Evolutionary conservation across 2,113 vertebrate species (phyloP).

Genomic region (Myrmophylax atrothorax): DNA sequence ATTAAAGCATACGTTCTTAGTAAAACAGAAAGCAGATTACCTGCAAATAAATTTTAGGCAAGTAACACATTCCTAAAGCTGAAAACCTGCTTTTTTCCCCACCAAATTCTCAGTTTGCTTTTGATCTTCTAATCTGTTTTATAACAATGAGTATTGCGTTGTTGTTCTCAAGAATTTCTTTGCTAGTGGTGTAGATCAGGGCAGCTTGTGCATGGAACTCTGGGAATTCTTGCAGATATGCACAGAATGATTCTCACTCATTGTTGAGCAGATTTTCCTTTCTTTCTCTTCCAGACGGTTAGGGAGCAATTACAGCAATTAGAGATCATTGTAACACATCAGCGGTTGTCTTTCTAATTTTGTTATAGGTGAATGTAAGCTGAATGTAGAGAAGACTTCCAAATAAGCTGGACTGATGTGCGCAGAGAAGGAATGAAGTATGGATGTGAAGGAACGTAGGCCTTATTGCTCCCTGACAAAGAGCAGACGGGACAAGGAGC

Average conservation of each 20-base stretch:
- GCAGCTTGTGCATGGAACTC: background rate
- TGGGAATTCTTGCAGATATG: background rate
- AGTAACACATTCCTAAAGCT: background rate
- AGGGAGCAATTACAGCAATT: slow-evolving; percentile 11
- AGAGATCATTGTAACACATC: slow-evolving; percentile 22
- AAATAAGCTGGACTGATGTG: slow-evolving; percentile 72
- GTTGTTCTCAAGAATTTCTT: background rate
- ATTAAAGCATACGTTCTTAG: background rate
- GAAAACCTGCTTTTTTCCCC: background rate
- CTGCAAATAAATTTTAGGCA: background rate
- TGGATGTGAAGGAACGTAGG: slow-evolving; percentile 98
- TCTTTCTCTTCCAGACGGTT: background rate
- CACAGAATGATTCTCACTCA: background rate
- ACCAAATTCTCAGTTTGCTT: background rate
- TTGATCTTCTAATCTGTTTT: background rate
- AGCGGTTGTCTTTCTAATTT: slow-evolving; percentile 37
- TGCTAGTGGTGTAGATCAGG: background rate
- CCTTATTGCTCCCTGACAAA: slow-evolving; percentile 98
- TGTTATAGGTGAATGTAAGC: slow-evolving; percentile 74
- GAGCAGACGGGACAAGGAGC: slow-evolving; percentile 90
- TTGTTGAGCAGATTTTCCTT: background rate
- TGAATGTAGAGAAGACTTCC: slow-evolving; percentile 70
- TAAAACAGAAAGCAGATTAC: background rate
- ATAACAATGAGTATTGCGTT: background rate
- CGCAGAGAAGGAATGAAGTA: slow-evolving; percentile 91